Evolutionary conservation across 2,888 invertebrate species (phyloP).

Genomic region (Reticulitermes lucifugus): DNA sequence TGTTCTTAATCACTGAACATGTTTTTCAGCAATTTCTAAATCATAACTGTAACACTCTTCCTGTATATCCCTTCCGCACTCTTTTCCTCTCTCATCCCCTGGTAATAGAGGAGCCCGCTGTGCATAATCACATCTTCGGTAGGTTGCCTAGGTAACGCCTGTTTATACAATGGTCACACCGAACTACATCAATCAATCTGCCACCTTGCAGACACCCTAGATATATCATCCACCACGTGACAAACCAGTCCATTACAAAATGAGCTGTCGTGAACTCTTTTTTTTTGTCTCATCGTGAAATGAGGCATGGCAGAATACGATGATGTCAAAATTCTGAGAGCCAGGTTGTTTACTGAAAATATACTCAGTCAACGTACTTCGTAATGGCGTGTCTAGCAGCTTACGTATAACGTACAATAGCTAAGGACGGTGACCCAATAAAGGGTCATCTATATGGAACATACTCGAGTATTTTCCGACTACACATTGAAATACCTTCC

Average conservation of each 20-base stretch:
- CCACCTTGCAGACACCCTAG: conserved; percentile 19
- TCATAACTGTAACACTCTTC: no score
- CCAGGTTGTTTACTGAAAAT: conserved; percentile 10
- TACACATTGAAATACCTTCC: no score
- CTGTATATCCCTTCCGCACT: neutral
- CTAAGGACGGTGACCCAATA: no score
- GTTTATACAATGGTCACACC: conserved; percentile 8
- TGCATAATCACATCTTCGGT: conserved; percentile 16
- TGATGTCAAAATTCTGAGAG: neutral
- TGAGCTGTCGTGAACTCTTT: conserved; percentile 20
- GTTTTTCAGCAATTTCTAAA: no score
- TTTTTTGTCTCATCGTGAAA: conserved; percentile 21
- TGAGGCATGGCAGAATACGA: neutral
- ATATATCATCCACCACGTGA: conserved; percentile 25
- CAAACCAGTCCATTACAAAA: conserved; percentile 42
- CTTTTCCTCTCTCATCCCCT: neutral
- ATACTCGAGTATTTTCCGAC: no score
- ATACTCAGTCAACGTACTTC: neutral
- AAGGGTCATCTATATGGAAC: no score
- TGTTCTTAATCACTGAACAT: no score
- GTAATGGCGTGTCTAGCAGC: neutral
- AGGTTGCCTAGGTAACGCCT: neutral
- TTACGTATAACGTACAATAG: neutral
- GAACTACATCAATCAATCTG: conserved; percentile 30
- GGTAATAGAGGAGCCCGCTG: neutral